Conservation (phyloP, 2,888 invertebrate species). For the Halocaridina rubra region DNA sequence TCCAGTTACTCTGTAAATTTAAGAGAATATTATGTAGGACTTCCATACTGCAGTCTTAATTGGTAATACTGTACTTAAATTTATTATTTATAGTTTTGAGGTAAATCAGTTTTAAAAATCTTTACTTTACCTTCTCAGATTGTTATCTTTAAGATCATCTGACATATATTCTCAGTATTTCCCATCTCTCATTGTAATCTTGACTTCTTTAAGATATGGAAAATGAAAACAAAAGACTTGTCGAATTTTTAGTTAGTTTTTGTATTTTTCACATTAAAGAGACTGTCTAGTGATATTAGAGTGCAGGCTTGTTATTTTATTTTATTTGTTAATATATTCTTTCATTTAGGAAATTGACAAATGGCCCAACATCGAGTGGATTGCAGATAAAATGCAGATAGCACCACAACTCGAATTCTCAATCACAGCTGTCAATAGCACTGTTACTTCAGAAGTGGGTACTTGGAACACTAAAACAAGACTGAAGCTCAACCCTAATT, state of each 20-base stretch:
- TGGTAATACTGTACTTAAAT: too few species aligned
- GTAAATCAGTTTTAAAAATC: too few species aligned
- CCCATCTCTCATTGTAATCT: neutral
- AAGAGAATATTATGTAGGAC: too few species aligned
- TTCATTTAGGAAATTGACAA: slow-evolving; percentile 28
- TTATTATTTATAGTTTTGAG: too few species aligned
- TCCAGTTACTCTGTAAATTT: too few species aligned
- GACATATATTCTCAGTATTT: neutral
- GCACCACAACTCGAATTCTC: slow-evolving; percentile 32
- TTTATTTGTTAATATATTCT: too few species aligned
- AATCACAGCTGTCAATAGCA: slow-evolving; percentile 43
- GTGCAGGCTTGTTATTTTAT: too few species aligned
- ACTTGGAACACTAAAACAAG: slow-evolving; percentile 32
- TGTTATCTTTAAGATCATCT: too few species aligned
- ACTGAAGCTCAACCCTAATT: slow-evolving; percentile 55
- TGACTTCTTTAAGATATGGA: neutral
- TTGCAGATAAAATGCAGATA: slow-evolving; percentile 26
- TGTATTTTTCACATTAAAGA: too few species aligned
- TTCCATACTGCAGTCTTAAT: too few species aligned
- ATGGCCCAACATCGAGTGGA: slow-evolving; percentile 40
- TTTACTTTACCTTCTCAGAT: too few species aligned
- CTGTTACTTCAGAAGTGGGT: slow-evolving; percentile 26
- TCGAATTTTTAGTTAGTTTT: neutral
- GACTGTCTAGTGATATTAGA: too few species aligned
- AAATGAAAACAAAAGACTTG: neutral